Evolutionary conservation across 2,113 vertebrate genomes (phyloP).

Genomic region (Antigone vipio): DNA sequence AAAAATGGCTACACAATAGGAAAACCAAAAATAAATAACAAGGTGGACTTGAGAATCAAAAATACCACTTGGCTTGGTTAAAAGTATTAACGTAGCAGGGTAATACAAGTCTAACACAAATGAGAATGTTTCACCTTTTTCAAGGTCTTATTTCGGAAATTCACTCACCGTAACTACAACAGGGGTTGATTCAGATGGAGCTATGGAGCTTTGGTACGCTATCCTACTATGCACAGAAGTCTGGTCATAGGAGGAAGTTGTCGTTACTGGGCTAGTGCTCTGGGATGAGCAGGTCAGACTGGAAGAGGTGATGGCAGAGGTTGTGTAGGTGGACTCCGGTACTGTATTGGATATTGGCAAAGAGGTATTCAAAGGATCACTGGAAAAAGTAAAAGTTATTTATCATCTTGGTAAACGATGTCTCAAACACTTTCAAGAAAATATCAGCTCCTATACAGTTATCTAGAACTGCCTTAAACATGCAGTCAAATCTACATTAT

Average conservation of each 20-base stretch:
- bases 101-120: not conserved
- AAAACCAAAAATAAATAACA: not conserved
- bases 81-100: not conserved
- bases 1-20: not conserved
- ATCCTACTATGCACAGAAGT: slow-evolving; percentile 74
- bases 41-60: not conserved
- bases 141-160: not conserved
- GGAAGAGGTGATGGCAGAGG: slow-evolving; percentile 73
- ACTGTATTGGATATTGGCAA: slow-evolving; percentile 76
- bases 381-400: slow-evolving; percentile 65
- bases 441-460: not conserved
- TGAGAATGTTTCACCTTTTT: not conserved
- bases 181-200: slow-evolving; percentile 42
- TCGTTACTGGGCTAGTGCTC: slow-evolving; percentile 66
- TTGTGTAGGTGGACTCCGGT: slow-evolving; percentile 73
- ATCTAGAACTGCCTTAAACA: not conserved
- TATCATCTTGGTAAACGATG: not conserved
- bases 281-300: slow-evolving; percentile 72
- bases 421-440: not conserved
- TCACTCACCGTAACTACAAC: slow-evolving; percentile 65
- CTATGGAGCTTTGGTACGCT: slow-evolving; percentile 75
- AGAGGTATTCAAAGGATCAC: slow-evolving; percentile 80
- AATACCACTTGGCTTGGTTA: not conserved
- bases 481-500: not conserved
- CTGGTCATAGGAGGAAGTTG: slow-evolving; percentile 76